Base-by-base conservation (phyloP, 2,888 invertebrate species). In the Bursaphelenchus okinawaensis region DNA sequence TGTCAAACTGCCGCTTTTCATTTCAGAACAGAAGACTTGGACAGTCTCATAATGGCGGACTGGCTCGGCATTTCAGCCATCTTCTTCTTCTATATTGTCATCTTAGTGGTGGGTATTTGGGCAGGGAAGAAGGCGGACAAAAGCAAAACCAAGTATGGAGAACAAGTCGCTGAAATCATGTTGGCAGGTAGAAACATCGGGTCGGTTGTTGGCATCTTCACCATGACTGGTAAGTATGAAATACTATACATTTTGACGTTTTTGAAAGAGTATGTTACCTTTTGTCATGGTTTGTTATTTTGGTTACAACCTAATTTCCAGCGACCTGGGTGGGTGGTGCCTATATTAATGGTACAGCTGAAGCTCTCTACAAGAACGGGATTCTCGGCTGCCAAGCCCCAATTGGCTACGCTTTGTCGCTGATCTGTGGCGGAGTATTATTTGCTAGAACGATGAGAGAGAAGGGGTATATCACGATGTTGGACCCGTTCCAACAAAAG, bases 301-400 rank as follows among this genome's bases (percentile, higher is more conserved):
- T 29, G 29, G 29, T 29, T 29, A 12, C 12, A 12, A 29, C 8
- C 29, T 9, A 29, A 29, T 26, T 73, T 79, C 58, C 85, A 92
- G 95, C 96, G 55, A 98, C 96, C 20, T 98, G 98, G 96, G 96
- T 98, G 60, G 98, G 96, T 69, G 96, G 98, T 52, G 96, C 95
- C 59, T 98, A 96, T 86, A 98, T 98, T 84, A 98, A 98, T 84
- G 98, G 96, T 70, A 95, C 96, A 20, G 94, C 96, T 26, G 96
- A 98, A 86, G 91, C 91, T 55, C 92, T 96, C 80, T 95, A 92
- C 86, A 91, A 91, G 52, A 88, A 88, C 68, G 94, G 93, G 0
- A 86, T 96, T 81, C 89, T 94, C 54, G 95, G 94, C 93, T 95
- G 95, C 85, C 77, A 78, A 86, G 96, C 96, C 62, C 96, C 96